Conservation (phyloP, 2,797 vertebrate genomes). For the Myotis pilosus region DNA sequence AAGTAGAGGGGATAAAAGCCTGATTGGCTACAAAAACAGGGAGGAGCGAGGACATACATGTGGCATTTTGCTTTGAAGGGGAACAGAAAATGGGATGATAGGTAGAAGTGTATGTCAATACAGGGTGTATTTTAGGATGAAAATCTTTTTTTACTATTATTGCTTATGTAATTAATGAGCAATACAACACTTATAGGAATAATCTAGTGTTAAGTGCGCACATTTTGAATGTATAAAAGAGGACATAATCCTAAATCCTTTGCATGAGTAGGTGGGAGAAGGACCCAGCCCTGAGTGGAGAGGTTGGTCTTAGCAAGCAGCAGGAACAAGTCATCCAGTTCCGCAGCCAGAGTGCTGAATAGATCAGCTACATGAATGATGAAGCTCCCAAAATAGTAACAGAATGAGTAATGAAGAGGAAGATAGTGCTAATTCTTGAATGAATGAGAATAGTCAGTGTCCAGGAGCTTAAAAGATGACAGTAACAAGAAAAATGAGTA, state of each 20-base stretch:
- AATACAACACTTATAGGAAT: background rate
- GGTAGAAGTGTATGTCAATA: background rate
- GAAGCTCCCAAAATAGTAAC: background rate
- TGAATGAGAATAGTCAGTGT: background rate
- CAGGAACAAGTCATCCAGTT: background rate
- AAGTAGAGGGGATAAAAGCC: background rate
- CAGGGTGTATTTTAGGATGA: background rate
- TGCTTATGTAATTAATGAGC: background rate
- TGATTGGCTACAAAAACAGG: background rate
- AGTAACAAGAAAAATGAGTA: background rate
- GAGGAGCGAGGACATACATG: background rate
- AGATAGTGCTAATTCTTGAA: background rate
- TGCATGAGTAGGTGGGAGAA: background rate
- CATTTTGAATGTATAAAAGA: background rate
- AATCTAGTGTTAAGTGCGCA: background rate
- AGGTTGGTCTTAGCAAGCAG: background rate
- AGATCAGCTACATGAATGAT: background rate
- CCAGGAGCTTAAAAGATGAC: background rate
- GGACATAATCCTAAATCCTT: background rate
- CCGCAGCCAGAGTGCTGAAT: background rate
- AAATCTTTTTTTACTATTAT: constrained; percentile 2
- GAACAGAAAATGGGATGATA: background rate
- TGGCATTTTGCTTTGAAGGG: background rate
- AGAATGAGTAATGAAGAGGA: background rate
- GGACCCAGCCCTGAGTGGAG: background rate